Evolutionary conservation across 1,140 invertebrate genomes (phyloP).

Genomic region (Meloidogyne exigua): DNA sequence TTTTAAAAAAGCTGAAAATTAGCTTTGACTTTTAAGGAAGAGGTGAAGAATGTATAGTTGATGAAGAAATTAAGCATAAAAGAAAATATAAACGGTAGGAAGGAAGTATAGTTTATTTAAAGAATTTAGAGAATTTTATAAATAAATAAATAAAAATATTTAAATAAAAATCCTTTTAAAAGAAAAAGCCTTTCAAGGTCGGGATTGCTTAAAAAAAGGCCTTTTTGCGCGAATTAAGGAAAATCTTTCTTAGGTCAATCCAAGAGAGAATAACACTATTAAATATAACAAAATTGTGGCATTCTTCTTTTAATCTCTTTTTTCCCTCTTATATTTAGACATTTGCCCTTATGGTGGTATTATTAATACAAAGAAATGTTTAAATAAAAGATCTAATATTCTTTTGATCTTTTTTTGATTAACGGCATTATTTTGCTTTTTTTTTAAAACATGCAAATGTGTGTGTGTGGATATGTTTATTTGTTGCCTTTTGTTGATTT

Average conservation of each 20-base stretch:
- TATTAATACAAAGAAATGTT: background rate
- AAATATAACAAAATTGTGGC: background rate
- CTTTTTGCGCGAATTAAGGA: background rate
- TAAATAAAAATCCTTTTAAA: background rate
- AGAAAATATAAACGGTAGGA: background rate
- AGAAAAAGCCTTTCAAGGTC: background rate
- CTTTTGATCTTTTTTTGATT: constrained; percentile 14
- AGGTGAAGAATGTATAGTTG: background rate
- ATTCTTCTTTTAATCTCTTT: background rate
- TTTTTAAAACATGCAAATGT: constrained; percentile 21
- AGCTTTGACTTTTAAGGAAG: background rate
- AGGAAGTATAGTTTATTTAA: background rate
- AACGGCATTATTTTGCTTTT: background rate
- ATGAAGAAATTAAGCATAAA: background rate
- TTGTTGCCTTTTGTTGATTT: constrained; percentile 3
- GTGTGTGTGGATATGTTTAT: background rate
- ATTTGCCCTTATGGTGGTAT: background rate
- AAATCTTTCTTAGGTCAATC: constrained; percentile 5
- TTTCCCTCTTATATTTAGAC: background rate
- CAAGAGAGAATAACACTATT: background rate
- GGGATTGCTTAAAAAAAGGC: background rate
- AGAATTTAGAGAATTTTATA: too few relatives aligned
- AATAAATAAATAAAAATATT: background rate
- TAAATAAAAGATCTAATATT: background rate
- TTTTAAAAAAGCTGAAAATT: background rate